Conservation (phyloP, 2,888 invertebrate genomes). For the Ormia ochracea region DNA sequence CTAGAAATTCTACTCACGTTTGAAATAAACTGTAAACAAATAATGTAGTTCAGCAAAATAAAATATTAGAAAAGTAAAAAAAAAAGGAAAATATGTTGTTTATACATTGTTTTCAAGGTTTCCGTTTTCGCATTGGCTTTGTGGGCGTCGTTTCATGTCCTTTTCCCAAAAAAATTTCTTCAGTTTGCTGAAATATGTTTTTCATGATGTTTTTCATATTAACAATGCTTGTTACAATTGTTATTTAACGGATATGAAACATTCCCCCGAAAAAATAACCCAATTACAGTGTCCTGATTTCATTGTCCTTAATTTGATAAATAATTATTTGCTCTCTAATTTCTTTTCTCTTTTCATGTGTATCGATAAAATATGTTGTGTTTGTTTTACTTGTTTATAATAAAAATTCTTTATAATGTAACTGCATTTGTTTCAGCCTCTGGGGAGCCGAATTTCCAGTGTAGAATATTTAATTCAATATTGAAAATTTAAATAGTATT, state of each 20-base stretch:
- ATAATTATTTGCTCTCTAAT: no score
- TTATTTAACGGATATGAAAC: background rate
- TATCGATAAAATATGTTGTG: no score
- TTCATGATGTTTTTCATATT: background rate
- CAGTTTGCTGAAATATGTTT: background rate
- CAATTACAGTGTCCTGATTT: no score
- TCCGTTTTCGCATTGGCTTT: background rate
- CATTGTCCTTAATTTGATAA: no score
- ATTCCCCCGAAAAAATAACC: background rate
- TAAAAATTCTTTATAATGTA: no score
- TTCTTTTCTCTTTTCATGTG: no score
- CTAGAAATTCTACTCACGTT: slow-evolving; percentile 36
- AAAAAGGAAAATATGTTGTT: background rate
- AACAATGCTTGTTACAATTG: background rate
- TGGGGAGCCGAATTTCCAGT: no score
- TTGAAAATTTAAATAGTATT: no score
- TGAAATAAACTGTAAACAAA: slow-evolving; percentile 31
- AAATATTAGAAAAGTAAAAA: background rate
- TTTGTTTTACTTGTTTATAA: no score
- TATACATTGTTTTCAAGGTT: slow-evolving; percentile 20
- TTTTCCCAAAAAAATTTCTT: background rate
- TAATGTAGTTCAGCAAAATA: background rate
- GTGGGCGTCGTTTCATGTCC: background rate
- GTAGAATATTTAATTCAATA: no score
- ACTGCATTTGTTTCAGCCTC: no score